A percentile compares a stretch with the other conserved stretches of the same genome.
These are phyloP conservation scores for Orthosia gracilis DNA, from an alignment of 2,888 invertebrate genomes.

Conservation along the genomic window DNA sequence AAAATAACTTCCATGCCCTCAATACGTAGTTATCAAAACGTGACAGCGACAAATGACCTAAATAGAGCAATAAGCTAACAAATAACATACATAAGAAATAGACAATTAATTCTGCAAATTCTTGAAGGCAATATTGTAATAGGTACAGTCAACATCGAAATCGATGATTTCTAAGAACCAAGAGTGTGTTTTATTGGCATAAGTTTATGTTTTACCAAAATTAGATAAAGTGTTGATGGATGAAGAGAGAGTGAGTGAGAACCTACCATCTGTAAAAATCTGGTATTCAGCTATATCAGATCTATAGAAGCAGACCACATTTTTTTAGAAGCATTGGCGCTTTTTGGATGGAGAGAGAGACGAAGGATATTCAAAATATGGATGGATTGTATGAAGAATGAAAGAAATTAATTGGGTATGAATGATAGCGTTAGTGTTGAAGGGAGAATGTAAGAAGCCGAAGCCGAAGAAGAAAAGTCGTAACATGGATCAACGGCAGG, in stretches of 20 bases:
- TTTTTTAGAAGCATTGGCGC: too few relatives aligned
- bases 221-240: not conserved
- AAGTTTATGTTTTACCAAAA: not conserved
- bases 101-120: not conserved
- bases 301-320: too few relatives aligned
- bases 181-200: not conserved
- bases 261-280: too few relatives aligned
- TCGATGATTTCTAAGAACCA: too few relatives aligned
- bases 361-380: not conserved
- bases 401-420: not conserved
- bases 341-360: not conserved
- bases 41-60: not conserved
- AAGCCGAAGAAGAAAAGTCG: too few relatives aligned
- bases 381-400: not conserved
- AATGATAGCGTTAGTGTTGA: not conserved
- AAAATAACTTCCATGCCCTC: not conserved
- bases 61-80: not conserved
- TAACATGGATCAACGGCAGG: too few relatives aligned
- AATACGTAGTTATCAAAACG: not conserved
- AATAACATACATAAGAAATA: not conserved
- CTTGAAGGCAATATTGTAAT: not conserved
- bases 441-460: too few relatives aligned
- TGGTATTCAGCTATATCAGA: too few relatives aligned
- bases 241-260: too few relatives aligned
- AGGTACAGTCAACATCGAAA: constrained; percentile 10